phyloP scores from a whole-genome alignment of 1,140 invertebrate genomes.

The Subanguina moxae region DNA sequence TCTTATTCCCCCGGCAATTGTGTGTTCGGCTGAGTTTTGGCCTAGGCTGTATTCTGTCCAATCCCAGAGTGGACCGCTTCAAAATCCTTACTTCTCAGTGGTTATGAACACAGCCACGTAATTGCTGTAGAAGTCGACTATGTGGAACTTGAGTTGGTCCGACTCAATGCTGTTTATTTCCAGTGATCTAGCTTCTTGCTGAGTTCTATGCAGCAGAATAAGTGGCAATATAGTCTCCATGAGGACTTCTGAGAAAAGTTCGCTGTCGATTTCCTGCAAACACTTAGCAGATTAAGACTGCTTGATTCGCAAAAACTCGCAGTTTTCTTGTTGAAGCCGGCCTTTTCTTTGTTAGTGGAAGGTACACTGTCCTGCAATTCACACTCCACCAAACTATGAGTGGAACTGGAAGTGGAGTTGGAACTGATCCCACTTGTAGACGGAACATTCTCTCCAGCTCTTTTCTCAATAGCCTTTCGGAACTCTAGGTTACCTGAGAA shows the following conservation, averaged over 20 bases:
- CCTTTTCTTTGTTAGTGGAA: no score
- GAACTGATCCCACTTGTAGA: not conserved
- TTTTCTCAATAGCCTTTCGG: not conserved
- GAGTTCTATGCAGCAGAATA: not conserved
- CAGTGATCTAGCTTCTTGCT: not conserved
- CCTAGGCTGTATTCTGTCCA: no score
- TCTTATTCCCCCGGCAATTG: no score
- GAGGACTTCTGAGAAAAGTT: not conserved
- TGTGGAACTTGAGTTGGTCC: not conserved
- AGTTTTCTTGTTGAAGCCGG: not conserved
- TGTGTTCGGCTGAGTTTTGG: no score
- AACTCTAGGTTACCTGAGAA: constrained; percentile 1
- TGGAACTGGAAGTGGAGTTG: not conserved
- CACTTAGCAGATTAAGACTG: not conserved
- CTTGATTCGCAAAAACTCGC: not conserved
- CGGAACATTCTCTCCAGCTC: not conserved
- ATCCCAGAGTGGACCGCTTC: no score
- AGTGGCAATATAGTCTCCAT: not conserved
- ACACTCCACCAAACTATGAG: not conserved
- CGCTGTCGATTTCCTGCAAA: not conserved
- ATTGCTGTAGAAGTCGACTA: not conserved
- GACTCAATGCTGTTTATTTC: not conserved
- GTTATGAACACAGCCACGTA: not conserved
- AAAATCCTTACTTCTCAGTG: not conserved
- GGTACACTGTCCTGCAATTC: not conserved